Evolutionary conservation across 2,113 vertebrate species (phyloP).

Genomic region (Nyctereutes procyonoides): DNA sequence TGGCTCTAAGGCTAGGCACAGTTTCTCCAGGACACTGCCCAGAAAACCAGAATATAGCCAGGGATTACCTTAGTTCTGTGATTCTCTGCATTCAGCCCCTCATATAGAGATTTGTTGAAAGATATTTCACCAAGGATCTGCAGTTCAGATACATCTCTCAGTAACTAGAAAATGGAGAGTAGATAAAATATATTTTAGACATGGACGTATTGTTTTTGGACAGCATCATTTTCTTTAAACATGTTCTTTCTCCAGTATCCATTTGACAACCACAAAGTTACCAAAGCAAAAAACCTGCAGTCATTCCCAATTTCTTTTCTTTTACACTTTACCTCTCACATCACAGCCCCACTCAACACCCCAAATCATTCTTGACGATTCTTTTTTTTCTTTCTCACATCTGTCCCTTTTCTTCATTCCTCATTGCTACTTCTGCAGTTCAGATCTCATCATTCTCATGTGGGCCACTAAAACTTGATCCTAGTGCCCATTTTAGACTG

Average conservation of each 20-base stretch:
- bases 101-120: constrained; percentile 34
- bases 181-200: constrained; percentile 32
- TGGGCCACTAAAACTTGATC: neutral
- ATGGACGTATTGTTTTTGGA: neutral
- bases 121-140: constrained; percentile 75
- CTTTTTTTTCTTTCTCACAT: neutral
- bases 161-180: neutral
- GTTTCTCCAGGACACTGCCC: neutral
- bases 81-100: constrained; percentile 59
- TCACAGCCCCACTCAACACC: neutral
- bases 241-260: neutral
- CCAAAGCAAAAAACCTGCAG: neutral
- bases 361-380: neutral
- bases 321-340: neutral
- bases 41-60: neutral
- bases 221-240: neutral
- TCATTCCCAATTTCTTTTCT: neutral
- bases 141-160: constrained; percentile 62
- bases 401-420: neutral
- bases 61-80: constrained; percentile 61
- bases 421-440: neutral
- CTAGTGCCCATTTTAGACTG: neutral
- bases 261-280: neutral
- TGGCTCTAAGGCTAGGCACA: neutral
- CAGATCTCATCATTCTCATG: neutral